phyloP scores from a whole-genome alignment of 2,113 vertebrate genomes.

The Syngnathoides biaculeatus region DNA sequence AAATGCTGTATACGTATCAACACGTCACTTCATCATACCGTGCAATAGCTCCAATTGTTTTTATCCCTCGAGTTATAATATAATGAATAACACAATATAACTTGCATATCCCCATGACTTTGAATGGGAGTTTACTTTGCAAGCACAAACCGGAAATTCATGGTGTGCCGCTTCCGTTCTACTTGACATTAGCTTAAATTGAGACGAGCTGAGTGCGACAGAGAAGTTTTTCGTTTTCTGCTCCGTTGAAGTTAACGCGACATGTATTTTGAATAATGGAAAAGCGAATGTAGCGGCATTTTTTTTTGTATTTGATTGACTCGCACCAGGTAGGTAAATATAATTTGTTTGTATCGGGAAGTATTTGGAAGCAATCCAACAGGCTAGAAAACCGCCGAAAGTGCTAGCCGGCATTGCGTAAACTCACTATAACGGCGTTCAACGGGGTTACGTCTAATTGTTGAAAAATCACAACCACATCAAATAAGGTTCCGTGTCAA shows the following conservation, averaged over 20 bases:
- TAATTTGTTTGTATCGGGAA: conserved; percentile 2
- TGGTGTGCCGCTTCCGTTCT: background rate
- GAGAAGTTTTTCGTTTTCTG: conserved; percentile 42
- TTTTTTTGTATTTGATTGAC: background rate
- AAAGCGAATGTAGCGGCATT: conserved; percentile 22
- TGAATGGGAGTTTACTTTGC: background rate
- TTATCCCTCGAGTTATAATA: background rate
- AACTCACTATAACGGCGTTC: background rate
- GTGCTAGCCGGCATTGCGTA: conserved; percentile 20
- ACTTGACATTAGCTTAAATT: conserved; percentile 36
- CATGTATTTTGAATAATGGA: conserved; percentile 23
- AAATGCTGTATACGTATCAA: no score
- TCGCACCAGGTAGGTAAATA: conserved; percentile 42
- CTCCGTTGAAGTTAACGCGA: conserved; percentile 17
- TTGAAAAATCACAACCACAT: background rate
- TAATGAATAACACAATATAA: background rate
- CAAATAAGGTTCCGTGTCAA: background rate
- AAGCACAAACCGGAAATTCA: background rate
- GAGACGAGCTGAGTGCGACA: conserved; percentile 22
- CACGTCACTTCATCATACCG: background rate
- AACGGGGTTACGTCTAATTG: background rate
- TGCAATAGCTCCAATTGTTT: background rate
- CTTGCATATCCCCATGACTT: background rate
- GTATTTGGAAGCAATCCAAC: conserved; percentile 24
- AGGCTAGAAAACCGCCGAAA: conserved; percentile 17